These are phyloP conservation scores for Chaitophorus viminalis DNA, from an alignment of 2,888 invertebrate genomes.

Conservation along the genomic window DNA sequence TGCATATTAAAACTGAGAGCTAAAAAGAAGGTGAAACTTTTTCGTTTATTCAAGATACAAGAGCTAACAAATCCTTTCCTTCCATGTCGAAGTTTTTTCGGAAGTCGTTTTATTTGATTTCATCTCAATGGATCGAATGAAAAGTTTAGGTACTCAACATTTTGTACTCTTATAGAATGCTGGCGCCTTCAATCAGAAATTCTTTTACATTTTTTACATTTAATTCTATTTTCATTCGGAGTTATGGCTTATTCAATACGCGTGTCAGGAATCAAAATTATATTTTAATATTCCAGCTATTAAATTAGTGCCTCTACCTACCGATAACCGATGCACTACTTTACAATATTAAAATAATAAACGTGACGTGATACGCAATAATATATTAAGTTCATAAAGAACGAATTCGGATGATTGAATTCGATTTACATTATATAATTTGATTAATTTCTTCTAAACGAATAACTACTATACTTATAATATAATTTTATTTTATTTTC, in stretches of 20 bases:
- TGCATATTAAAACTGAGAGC: conserved; percentile 20
- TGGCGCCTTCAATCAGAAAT: conserved; percentile 6
- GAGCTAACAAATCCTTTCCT: conserved; percentile 46
- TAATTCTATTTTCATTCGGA: not conserved
- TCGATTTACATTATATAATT: too few relatives aligned
- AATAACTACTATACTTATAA: too few relatives aligned
- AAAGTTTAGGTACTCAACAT: conserved; percentile 38
- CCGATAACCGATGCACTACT: too few relatives aligned
- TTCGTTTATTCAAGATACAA: conserved; percentile 47
- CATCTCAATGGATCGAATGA: conserved; percentile 23
- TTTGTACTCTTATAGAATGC: not conserved
- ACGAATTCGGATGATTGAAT: too few relatives aligned
- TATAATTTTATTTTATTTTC: not conserved
- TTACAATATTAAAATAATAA: too few relatives aligned
- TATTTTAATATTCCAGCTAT: too few relatives aligned
- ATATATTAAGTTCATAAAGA: too few relatives aligned
- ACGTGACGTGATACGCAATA: too few relatives aligned
- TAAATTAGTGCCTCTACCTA: too few relatives aligned
- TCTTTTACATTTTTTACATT: not conserved
- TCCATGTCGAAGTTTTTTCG: not conserved
- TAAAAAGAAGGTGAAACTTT: conserved; percentile 23
- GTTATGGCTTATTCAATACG: not conserved
- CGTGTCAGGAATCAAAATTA: not conserved
- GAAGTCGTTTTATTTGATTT: conserved; percentile 49
- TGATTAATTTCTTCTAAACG: too few relatives aligned